These are phyloP conservation scores for Petrophora chlorosata DNA, from an alignment of 2,888 invertebrate species.

Conservation along the genomic window DNA sequence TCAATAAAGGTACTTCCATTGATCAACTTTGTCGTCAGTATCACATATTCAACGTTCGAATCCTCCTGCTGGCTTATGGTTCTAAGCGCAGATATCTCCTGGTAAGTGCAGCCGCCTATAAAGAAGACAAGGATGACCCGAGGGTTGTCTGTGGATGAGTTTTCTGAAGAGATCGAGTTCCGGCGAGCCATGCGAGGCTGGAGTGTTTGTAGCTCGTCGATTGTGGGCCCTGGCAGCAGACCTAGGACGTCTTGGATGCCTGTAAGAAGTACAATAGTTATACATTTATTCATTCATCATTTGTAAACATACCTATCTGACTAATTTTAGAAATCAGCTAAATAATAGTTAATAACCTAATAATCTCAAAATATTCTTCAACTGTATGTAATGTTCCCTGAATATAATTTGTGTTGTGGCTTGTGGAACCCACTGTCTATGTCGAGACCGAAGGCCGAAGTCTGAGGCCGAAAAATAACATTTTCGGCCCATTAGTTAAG, in stretches of 20 bases:
- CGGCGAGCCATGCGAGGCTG: slow-evolving; percentile 83
- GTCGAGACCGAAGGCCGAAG: too few relatives aligned
- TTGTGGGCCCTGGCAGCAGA: slow-evolving; percentile 90
- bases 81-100: slow-evolving; percentile 92
- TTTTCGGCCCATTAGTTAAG: too few relatives aligned
- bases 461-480: too few relatives aligned
- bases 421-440: too few relatives aligned
- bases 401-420: too few relatives aligned
- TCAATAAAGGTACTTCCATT: slow-evolving; percentile 94
- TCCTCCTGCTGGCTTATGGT: slow-evolving; percentile 91
- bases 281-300: neutral
- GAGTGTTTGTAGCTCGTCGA: slow-evolving; percentile 86
- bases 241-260: slow-evolving; percentile 93
- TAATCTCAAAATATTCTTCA: too few relatives aligned
- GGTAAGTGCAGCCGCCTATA: slow-evolving; percentile 98
- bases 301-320: too few relatives aligned
- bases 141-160: slow-evolving; percentile 84
- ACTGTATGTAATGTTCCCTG: too few relatives aligned
- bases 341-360: too few relatives aligned
- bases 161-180: slow-evolving; percentile 84
- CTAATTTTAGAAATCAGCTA: too few relatives aligned
- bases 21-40: slow-evolving; percentile 95
- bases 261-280: slow-evolving; percentile 37
- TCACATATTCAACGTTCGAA: slow-evolving; percentile 93
- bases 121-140: slow-evolving; percentile 95